Conservation (phyloP, 1,140 invertebrate species). For the Popillia japonica region DNA sequence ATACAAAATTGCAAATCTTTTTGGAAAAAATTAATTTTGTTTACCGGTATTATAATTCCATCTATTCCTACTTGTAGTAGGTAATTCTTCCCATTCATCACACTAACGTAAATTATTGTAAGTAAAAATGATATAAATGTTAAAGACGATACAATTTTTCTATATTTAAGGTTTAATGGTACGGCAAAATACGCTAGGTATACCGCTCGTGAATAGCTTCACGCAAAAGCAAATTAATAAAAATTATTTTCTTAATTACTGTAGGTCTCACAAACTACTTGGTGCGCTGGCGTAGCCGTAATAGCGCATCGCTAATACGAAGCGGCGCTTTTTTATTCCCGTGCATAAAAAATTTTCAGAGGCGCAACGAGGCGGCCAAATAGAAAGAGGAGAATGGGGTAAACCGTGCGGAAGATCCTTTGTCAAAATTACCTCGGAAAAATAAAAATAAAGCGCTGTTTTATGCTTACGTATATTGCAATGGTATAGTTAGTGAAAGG, state of each 20-base stretch:
- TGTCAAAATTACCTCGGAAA: constrained; percentile 17
- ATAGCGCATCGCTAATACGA: neutral
- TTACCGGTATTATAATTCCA: too few relatives aligned
- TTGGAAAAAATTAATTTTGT: too few relatives aligned
- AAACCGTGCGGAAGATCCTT: constrained; percentile 23
- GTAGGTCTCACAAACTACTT: neutral
- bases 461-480: neutral
- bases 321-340: neutral
- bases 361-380: constrained; percentile 15
- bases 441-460: constrained; percentile 25
- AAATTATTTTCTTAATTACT: constrained; percentile 13
- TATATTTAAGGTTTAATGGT: neutral
- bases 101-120: too few relatives aligned
- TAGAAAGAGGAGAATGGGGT: neutral
- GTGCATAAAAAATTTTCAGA: neutral
- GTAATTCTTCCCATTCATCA: too few relatives aligned
- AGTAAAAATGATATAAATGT: too few relatives aligned
- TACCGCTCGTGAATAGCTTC: neutral
- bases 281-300: neutral
- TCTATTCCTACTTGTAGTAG: too few relatives aligned
- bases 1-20: too few relatives aligned
- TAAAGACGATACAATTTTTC: neutral
- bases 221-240: neutral
- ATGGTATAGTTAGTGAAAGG: neutral
- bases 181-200: neutral